Percentiles rank a stretch among this genome's conserved stretches.
phyloP scores from a whole-genome alignment of 2,113 vertebrate species.

The Cavia aperea region DNA sequence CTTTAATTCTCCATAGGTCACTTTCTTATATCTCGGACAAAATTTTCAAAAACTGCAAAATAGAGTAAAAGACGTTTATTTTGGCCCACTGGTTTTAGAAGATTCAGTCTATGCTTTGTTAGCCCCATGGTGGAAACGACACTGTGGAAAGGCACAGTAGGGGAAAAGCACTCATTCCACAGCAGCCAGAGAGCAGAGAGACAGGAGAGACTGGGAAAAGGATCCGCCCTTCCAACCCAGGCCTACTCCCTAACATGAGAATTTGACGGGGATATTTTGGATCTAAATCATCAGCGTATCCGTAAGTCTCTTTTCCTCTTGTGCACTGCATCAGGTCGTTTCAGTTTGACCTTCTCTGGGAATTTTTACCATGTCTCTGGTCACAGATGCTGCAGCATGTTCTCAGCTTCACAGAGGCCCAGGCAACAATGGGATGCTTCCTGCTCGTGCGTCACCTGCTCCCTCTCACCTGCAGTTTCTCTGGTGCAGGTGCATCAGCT shows the following conservation, averaged over 20 bases:
- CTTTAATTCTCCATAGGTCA: neutral
- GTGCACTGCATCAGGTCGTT: fast-evolving
- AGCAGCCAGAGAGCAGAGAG: neutral
- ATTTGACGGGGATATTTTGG: neutral
- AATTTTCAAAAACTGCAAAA: neutral
- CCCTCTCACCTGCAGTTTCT: neutral
- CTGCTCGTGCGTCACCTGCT: fast-evolving
- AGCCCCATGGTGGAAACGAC: neutral
- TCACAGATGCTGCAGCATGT: fast-evolving
- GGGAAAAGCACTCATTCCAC: neutral
- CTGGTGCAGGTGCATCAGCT: neutral
- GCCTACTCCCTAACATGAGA: neutral
- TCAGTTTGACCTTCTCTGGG: neutral
- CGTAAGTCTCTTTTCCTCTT: neutral
- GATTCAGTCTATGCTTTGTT: neutral
- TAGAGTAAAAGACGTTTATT: neutral
- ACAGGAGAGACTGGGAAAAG: neutral
- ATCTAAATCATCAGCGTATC: neutral
- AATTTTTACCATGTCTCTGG: fast-evolving
- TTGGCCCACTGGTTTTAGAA: neutral
- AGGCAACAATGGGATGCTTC: neutral
- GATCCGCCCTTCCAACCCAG: neutral
- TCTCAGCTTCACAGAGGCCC: neutral
- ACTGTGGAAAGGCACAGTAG: neutral
- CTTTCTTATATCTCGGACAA: neutral